Evolutionary conservation across 2,888 invertebrate genomes (phyloP).

Genomic region (Rapana venosa): DNA sequence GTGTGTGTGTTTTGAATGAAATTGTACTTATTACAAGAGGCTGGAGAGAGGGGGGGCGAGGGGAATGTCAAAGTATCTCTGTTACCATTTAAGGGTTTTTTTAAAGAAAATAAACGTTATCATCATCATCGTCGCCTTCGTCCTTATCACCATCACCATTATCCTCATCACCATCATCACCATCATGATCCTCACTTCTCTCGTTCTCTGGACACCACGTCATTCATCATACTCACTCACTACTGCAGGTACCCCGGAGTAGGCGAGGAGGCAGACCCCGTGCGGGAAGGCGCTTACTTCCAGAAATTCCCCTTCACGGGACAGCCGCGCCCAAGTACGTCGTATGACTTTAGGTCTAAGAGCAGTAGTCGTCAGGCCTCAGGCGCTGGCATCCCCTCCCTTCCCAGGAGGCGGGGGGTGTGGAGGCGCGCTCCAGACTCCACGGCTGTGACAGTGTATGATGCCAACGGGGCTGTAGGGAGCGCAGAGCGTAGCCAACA

Average conservation of each 20-base stretch:
- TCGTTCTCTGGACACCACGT: too few species aligned
- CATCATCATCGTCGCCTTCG: too few species aligned
- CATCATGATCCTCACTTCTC: too few species aligned
- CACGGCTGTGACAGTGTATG: not conserved
- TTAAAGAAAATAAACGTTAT: too few species aligned
- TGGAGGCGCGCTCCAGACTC: not conserved
- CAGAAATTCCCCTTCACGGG: not conserved
- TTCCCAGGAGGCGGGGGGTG: too few species aligned
- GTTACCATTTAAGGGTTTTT: too few species aligned
- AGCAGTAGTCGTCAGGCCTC: not conserved
- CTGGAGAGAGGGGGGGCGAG: not conserved
- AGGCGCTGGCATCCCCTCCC: not conserved
- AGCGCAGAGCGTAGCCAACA: not conserved
- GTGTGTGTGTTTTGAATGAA: not conserved
- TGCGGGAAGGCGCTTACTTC: not conserved
- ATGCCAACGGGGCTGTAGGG: not conserved
- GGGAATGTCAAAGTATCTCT: not conserved
- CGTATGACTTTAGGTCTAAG: not conserved
- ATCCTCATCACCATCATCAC: too few species aligned
- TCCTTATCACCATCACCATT: too few species aligned
- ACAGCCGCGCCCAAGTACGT: slow-evolving; percentile 2
- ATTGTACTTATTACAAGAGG: not conserved
- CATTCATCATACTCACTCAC: not conserved
- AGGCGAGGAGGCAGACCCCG: not conserved
- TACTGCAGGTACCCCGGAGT: not conserved